A percentile compares a stretch with the other conserved stretches of the same genome.
Conservation (phyloP, 2,113 vertebrate species). For the Pionites leucogaster region DNA sequence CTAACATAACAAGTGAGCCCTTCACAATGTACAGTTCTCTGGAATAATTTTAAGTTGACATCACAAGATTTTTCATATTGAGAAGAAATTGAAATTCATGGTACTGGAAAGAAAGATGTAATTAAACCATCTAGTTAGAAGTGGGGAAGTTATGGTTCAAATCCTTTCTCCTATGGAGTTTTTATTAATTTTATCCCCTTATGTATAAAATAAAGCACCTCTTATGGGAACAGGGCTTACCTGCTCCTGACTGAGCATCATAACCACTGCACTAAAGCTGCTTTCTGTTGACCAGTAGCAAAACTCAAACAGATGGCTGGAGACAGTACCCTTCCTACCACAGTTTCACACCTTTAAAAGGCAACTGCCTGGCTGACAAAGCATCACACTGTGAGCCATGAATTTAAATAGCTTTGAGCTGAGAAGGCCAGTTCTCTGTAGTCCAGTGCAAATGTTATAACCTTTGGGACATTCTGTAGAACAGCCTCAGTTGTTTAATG, state of each 20-base stretch:
- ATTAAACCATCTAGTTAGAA: neutral
- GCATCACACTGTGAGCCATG: neutral
- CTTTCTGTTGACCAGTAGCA: neutral
- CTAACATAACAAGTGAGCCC: neutral
- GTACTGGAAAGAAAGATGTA: neutral
- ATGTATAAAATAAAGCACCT: neutral
- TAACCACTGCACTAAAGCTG: neutral
- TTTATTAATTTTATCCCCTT: neutral
- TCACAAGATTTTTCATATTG: neutral
- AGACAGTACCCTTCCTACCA: neutral
- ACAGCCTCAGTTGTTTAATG: neutral
- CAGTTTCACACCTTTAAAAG: neutral
- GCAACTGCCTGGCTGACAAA: neutral
- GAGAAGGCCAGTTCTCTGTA: neutral
- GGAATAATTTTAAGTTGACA: neutral
- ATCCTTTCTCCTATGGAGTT: neutral
- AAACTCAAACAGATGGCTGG: neutral
- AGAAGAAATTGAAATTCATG: neutral
- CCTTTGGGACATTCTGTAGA: neutral
- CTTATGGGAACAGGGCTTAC: neutral
- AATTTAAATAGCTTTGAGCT: neutral
- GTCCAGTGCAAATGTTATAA: neutral
- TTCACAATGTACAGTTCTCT: neutral
- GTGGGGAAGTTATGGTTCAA: neutral
- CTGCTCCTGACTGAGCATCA: neutral